A percentile compares a stretch with the other conserved stretches of the same genome.
Evolutionary conservation across 2,797 vertebrate species (phyloP).

Genomic region (Mus minutoides): DNA sequence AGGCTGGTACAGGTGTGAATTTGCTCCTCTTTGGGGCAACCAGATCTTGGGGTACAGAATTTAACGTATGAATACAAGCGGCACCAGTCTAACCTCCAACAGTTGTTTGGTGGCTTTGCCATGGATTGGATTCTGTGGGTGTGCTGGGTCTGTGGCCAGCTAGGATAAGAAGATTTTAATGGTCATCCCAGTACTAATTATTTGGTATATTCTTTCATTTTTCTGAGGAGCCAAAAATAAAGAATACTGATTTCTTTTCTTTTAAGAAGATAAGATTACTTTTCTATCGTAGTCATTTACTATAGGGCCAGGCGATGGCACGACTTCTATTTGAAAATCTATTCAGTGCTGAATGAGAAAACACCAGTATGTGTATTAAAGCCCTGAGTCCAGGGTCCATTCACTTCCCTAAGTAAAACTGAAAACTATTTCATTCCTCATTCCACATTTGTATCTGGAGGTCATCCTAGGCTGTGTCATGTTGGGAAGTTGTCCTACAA

Average conservation of each 20-base stretch:
- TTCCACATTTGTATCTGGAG: not conserved
- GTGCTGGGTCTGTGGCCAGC: not conserved
- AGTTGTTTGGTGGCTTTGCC: not conserved
- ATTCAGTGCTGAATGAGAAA: not conserved
- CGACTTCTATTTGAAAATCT: not conserved
- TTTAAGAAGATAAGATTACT: not conserved
- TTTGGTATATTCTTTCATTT: slow-evolving; percentile 4
- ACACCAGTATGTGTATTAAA: not conserved
- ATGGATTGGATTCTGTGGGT: not conserved
- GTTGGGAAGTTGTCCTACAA: slow-evolving; percentile 1
- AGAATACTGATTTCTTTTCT: not conserved
- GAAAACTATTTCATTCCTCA: not conserved
- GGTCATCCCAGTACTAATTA: not conserved
- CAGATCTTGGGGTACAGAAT: not conserved
- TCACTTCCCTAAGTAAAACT: not conserved
- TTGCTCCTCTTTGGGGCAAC: not conserved
- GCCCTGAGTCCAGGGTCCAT: not conserved
- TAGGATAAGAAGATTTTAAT: not conserved
- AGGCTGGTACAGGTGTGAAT: not conserved
- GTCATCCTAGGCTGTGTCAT: not conserved
- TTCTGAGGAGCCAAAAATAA: not conserved
- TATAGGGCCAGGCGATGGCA: not conserved
- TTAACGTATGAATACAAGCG: not conserved
- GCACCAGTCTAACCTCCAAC: not conserved
- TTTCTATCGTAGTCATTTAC: slow-evolving; percentile 1